These are phyloP conservation scores for Thera obeliscata DNA, from an alignment of 2,888 invertebrate species.

Conservation along the genomic window DNA sequence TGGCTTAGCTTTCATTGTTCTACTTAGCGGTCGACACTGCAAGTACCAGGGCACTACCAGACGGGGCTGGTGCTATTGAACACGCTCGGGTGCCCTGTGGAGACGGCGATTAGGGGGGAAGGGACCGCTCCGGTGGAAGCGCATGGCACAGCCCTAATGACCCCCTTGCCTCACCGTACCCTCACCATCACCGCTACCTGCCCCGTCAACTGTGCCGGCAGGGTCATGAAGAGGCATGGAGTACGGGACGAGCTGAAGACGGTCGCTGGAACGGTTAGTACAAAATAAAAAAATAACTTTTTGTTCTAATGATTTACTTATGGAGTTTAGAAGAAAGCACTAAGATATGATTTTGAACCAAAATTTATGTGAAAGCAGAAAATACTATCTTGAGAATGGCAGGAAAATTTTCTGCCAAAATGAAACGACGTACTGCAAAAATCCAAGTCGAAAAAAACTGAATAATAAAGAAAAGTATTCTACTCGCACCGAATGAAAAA, in stretches of 20 bases:
- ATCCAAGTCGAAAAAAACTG: too few relatives aligned
- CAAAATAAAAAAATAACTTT: too few relatives aligned
- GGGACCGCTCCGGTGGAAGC: conserved; percentile 63
- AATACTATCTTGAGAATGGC: too few relatives aligned
- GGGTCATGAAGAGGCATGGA: conserved; percentile 59
- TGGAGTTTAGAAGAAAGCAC: too few relatives aligned
- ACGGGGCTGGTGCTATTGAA: conserved; percentile 86
- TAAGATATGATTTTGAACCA: too few relatives aligned
- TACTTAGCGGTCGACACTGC: conserved; percentile 71
- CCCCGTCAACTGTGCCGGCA: conserved; percentile 63
- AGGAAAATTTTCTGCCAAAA: too few relatives aligned
- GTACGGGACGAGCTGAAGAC: conserved; percentile 58
- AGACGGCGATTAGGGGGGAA: conserved; percentile 61
- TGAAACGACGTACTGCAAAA: too few relatives aligned
- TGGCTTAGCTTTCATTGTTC: neutral
- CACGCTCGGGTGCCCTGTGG: conserved; percentile 85
- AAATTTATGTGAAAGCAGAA: too few relatives aligned
- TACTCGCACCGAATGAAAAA: too few relatives aligned
- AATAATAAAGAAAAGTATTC: too few relatives aligned
- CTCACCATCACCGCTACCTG: conserved; percentile 56
- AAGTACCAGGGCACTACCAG: conserved; percentile 67
- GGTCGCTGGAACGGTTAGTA: conserved; percentile 56
- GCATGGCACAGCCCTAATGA: conserved; percentile 71
- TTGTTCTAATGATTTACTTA: too few relatives aligned
- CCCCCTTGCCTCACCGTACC: conserved; percentile 62